Evolutionary conservation across 92 coral and sea anemone genomes (phyloP).

Genomic region (Montipora capitata): DNA sequence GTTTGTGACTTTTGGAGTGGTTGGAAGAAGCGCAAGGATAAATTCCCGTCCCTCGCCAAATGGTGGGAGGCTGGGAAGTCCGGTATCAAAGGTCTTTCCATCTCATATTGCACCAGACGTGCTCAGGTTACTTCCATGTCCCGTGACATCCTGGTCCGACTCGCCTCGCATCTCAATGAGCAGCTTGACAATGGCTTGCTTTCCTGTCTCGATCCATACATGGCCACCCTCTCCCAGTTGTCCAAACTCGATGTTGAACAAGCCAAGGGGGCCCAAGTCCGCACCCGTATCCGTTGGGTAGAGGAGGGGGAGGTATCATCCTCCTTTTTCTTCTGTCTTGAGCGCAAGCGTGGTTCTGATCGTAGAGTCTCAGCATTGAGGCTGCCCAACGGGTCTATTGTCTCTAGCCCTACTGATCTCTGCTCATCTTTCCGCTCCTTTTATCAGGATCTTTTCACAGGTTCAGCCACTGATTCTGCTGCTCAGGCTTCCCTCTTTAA

Average conservation of each 20-base stretch:
- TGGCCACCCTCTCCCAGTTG: neutral
- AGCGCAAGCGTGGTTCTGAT: neutral
- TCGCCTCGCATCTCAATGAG: neutral
- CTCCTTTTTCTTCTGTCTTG: constrained; percentile 19
- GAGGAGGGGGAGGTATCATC: constrained; percentile 69
- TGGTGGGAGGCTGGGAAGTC: constrained; percentile 79
- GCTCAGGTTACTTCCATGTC: neutral
- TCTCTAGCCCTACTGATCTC: neutral
- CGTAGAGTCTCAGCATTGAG: constrained; percentile 9
- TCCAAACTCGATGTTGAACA: neutral
- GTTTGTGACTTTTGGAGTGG: constrained; percentile 37
- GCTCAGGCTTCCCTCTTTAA: neutral
- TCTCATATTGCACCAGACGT: neutral
- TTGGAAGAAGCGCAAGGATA: constrained; percentile 26
- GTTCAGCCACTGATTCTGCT: neutral
- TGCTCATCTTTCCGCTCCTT: neutral
- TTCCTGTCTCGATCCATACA: neutral
- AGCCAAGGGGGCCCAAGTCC: constrained; percentile 17
- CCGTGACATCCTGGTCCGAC: neutral
- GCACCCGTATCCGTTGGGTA: constrained; percentile 10
- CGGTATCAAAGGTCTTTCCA: neutral
- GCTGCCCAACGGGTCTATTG: neutral
- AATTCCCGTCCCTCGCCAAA: constrained; percentile 13
- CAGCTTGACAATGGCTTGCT: neutral
- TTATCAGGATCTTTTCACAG: constrained; percentile 18